A percentile compares a stretch with the other conserved stretches of the same genome.
phyloP scores from a whole-genome alignment of 2,888 invertebrate genomes.

The Lepidonotus clava region DNA sequence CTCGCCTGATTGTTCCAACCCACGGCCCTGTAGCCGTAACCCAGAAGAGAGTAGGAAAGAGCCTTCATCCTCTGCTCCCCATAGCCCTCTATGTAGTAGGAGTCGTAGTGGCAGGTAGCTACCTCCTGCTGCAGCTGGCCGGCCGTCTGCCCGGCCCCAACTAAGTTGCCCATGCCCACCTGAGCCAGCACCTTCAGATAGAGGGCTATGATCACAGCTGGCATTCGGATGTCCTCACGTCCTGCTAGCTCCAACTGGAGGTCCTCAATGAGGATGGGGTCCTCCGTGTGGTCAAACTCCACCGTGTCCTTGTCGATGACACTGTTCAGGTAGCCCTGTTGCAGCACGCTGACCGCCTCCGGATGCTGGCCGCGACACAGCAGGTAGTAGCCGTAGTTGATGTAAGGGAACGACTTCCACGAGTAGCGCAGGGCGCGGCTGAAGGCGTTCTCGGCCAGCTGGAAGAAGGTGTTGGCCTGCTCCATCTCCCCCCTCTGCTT shows the following conservation, averaged over 20 bases:
- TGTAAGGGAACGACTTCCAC: conserved; percentile 64
- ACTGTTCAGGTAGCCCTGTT: conserved; percentile 63
- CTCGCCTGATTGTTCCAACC: conserved; percentile 51
- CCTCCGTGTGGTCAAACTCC: conserved; percentile 64
- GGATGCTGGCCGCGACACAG: conserved; percentile 56
- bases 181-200: conserved; percentile 60
- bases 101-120: conserved; percentile 53
- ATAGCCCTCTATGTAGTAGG: conserved; percentile 59
- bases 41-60: conserved; percentile 57
- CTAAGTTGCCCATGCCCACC: conserved; percentile 52
- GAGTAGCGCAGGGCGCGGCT: conserved; percentile 61
- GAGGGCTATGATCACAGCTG: conserved; percentile 59
- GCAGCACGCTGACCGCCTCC: conserved; percentile 54
- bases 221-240: conserved; percentile 61
- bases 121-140: conserved; percentile 58
- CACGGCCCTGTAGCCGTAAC: conserved; percentile 56
- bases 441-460: conserved; percentile 58
- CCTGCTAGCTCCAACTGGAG: conserved; percentile 58
- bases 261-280: conserved; percentile 61
- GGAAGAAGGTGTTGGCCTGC: conserved; percentile 50
- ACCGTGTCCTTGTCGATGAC: conserved; percentile 64
- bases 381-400: conserved; percentile 63
- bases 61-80: conserved; percentile 62
- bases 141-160: conserved; percentile 55
- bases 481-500: conserved; percentile 50